These are phyloP conservation scores for Astreopora myriophthalma DNA, from an alignment of 64 coral and sea anemone genomes.

Conservation along the genomic window DNA sequence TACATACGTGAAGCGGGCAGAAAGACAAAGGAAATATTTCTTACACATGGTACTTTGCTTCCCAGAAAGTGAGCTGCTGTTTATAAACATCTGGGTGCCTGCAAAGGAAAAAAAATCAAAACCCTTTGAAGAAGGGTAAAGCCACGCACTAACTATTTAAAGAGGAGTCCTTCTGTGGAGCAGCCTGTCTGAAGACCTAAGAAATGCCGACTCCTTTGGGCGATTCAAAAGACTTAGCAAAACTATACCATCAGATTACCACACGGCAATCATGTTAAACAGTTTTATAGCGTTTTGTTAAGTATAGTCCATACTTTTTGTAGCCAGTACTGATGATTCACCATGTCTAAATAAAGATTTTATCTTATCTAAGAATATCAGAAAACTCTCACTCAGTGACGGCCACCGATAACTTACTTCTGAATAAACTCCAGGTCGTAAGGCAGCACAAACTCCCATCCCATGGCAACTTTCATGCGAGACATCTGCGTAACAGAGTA, in stretches of 20 bases:
- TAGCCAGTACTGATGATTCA: too few species aligned
- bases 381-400: background rate
- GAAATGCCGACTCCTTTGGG: too few species aligned
- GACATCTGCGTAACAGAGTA: conserved; percentile 60
- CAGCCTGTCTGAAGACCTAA: too few species aligned
- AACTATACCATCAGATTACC: too few species aligned
- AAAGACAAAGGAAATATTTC: background rate
- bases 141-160: too few species aligned
- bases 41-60: conserved; percentile 70
- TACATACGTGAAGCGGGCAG: too few species aligned
- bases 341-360: too few species aligned
- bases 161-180: too few species aligned
- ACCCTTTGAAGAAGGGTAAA: background rate
- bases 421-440: conserved; percentile 84
- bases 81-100: conserved; percentile 72
- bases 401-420: conserved; percentile 59
- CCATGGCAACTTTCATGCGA: conserved; percentile 87
- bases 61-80: conserved; percentile 58
- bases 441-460: conserved; percentile 91
- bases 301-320: too few species aligned
- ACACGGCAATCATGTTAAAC: too few species aligned
- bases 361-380: background rate
- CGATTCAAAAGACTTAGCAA: too few species aligned
- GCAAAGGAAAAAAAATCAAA: background rate
- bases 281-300: too few species aligned